Conservation (phyloP, 2,888 invertebrate genomes). For the Octonoba sinensis region DNA sequence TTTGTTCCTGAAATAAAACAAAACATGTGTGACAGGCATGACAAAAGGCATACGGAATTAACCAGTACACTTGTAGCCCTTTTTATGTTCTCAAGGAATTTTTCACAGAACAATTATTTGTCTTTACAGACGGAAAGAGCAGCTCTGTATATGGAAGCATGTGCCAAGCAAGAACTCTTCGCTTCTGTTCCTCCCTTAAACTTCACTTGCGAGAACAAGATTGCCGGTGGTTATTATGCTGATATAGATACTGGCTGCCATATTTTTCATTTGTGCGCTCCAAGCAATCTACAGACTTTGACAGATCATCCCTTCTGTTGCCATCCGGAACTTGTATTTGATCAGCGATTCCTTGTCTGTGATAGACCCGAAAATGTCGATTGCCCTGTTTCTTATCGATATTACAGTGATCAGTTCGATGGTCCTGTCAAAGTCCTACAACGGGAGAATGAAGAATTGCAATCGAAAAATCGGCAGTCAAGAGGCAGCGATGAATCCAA, state of each 20-base stretch:
- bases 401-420: conserved; percentile 60
- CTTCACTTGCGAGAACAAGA: conserved; percentile 54
- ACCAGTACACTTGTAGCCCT: too few relatives aligned
- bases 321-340: conserved; percentile 60
- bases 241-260: conserved; percentile 58
- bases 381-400: conserved; percentile 46
- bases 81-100: too few relatives aligned
- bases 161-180: conserved; percentile 60
- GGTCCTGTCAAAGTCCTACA: conserved; percentile 54
- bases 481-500: conserved; percentile 18
- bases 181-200: conserved; percentile 55
- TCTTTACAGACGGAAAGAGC: conserved; percentile 41
- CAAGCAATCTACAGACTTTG: conserved; percentile 47
- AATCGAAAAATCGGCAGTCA: conserved; percentile 35
- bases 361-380: conserved; percentile 61
- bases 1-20: too few relatives aligned
- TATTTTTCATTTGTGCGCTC: conserved; percentile 60
- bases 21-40: too few relatives aligned
- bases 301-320: conserved; percentile 61
- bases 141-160: conserved; percentile 59
- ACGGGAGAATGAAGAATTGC: conserved; percentile 37
- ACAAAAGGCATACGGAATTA: too few relatives aligned
- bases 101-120: background rate
- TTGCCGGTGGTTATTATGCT: conserved; percentile 60
- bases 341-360: conserved; percentile 59